A percentile compares a stretch with the other conserved stretches of the same genome.
phyloP scores from a whole-genome alignment of 1,140 invertebrate species.

The Drosophila pandora region DNA sequence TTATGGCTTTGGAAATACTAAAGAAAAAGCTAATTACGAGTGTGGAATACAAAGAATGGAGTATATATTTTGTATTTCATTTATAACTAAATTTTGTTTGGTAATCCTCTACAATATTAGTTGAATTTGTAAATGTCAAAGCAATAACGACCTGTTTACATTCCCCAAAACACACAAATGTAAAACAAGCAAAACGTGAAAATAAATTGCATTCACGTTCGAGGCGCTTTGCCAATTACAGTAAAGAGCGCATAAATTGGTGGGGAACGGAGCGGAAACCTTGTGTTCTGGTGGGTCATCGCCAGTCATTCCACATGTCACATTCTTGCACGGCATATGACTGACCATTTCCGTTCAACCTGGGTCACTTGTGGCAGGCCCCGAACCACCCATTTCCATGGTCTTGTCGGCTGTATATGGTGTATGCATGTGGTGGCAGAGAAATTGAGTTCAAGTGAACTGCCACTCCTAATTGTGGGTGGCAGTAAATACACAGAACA shows the following conservation, averaged over 20 bases:
- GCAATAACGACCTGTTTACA: slow-evolving; percentile 30
- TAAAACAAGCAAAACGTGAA: slow-evolving; percentile 30
- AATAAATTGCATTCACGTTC: slow-evolving; percentile 40
- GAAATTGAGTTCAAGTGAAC: slow-evolving; percentile 49
- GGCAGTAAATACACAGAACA: slow-evolving; percentile 10
- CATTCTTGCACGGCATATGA: slow-evolving; percentile 59
- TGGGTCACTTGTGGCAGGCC: not conserved
- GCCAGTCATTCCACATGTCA: slow-evolving; percentile 55
- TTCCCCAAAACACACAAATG: slow-evolving; percentile 24
- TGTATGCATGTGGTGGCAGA: slow-evolving; percentile 28
- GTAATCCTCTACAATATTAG: too few relatives aligned
- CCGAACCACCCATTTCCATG: not conserved
- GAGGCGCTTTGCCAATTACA: slow-evolving; percentile 50
- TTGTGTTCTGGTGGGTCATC: slow-evolving; percentile 32
- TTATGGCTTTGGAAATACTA: not conserved
- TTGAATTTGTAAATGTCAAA: not conserved
- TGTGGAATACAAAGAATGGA: too few relatives aligned
- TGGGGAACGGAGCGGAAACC: slow-evolving; percentile 8
- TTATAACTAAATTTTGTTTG: too few relatives aligned
- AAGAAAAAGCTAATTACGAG: too few relatives aligned
- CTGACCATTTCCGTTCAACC: slow-evolving; percentile 51
- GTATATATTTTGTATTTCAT: too few relatives aligned
- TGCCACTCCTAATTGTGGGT: slow-evolving; percentile 8
- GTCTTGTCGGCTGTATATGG: not conserved
- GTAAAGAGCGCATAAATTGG: slow-evolving; percentile 52